Evolutionary conservation across 2,113 vertebrate species (phyloP).

Genomic region (Heterotis niloticus): DNA sequence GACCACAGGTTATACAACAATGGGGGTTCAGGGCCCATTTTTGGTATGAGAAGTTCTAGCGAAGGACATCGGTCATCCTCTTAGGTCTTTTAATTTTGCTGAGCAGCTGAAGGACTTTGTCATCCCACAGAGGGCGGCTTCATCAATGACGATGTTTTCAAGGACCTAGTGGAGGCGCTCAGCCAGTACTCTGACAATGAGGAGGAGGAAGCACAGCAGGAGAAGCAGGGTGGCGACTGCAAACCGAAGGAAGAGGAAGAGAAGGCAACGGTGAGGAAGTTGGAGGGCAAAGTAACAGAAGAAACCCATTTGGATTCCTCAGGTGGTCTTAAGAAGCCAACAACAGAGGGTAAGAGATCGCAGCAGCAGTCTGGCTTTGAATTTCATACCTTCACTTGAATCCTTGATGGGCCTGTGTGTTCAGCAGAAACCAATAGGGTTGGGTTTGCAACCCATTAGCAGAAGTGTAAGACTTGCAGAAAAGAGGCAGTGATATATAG

Average conservation of each 20-base stretch:
- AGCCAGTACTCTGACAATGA: conserved; percentile 87
- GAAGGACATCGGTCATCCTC: no score
- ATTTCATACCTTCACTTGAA: not conserved
- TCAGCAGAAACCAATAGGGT: no score
- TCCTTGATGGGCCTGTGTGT: not conserved
- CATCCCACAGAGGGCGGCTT: conserved; percentile 73
- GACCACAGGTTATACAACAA: not conserved
- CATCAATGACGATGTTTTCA: conserved; percentile 89
- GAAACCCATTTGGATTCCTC: conserved; percentile 48
- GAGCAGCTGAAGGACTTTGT: not conserved
- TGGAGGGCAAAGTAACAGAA: conserved; percentile 27
- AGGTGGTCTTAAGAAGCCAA: conserved; percentile 54
- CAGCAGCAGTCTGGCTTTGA: not conserved
- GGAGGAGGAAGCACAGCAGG: conserved; percentile 73
- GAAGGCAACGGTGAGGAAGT: conserved; percentile 58
- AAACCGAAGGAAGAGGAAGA: conserved; percentile 49
- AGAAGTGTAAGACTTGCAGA: no score
- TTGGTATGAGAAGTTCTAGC: no score
- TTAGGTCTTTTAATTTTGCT: not conserved
- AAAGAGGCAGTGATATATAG: no score
- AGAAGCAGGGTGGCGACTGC: conserved; percentile 8
- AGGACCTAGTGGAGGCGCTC: conserved; percentile 89
- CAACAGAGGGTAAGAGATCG: conserved; percentile 55
- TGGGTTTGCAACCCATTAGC: no score
- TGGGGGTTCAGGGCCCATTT: not conserved